Percentiles rank a stretch among this genome's conserved stretches.
Conservation (phyloP, 2,113 vertebrate genomes). For the Myiopsitta monachus region DNA sequence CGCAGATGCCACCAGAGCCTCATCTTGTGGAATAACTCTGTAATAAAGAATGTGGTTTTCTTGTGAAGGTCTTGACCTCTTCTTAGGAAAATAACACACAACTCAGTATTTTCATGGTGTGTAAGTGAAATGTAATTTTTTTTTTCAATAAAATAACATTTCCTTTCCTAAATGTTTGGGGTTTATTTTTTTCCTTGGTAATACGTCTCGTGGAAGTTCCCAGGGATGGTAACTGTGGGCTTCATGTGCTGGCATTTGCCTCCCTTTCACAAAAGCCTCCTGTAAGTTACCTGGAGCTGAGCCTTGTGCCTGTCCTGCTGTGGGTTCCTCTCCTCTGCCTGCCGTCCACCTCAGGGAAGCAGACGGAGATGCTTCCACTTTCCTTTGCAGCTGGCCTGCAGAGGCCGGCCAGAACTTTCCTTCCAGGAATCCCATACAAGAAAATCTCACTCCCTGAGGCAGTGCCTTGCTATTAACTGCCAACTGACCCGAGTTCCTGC, state of each 20-base stretch:
- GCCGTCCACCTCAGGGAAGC: background rate
- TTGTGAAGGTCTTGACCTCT: slow-evolving; percentile 55
- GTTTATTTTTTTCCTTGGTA: background rate
- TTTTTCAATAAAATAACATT: background rate
- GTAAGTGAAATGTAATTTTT: slow-evolving; percentile 47
- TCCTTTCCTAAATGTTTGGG: background rate
- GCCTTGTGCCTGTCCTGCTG: background rate
- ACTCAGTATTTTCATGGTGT: slow-evolving; percentile 61
- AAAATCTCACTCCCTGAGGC: background rate
- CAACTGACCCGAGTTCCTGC: background rate
- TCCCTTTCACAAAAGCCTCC: background rate
- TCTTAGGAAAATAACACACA: slow-evolving; percentile 34
- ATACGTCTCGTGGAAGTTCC: background rate
- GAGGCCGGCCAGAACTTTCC: background rate
- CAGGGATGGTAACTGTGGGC: background rate
- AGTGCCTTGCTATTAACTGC: background rate
- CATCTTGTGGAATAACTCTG: slow-evolving; percentile 37
- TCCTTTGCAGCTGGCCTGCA: background rate
- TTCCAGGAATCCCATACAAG: rapidly evolving
- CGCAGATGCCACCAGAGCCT: slow-evolving; percentile 54
- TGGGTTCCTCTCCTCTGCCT: background rate
- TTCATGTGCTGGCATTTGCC: rapidly evolving
- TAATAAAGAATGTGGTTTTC: slow-evolving; percentile 51
- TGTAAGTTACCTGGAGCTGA: background rate
- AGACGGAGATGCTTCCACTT: background rate